Base-by-base conservation (phyloP, 2,888 invertebrate genomes). In the Lydus trimaculatus region DNA sequence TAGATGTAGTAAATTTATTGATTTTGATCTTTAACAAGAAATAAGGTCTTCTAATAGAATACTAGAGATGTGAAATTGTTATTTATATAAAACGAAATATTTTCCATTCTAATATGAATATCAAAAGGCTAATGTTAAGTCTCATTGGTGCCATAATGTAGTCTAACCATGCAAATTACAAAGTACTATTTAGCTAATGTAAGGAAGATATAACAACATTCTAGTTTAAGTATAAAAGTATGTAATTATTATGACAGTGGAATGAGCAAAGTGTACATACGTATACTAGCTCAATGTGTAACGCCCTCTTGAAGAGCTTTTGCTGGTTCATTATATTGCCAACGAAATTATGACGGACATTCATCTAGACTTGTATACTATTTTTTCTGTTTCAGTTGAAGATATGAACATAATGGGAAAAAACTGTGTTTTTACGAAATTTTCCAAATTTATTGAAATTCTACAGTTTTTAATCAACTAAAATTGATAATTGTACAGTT, bases 241-340 rank as follows among this genome's bases (percentile, higher is more conserved):
- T 64, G 67, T 69, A 69, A 71, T 71, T 72, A 72, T 72, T 70
- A 70, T 65, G 66, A 69, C 66, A 67, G 72, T 63, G 61, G 58
- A 65, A 67, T 64, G 67, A 67, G 65, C 65, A 67, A 63, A 70
- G 52, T 61, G 70, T 65, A 43, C 65, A 61, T 63, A 43, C 65
- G 58, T 63, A 65, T 65, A 31, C 28, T 28, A 65, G 64, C 60
- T 65, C 39, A 36, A 64, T 63, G 67, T 64, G 70, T 67, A 64
- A 70, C 70, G 65, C 70, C 70, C 70, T 48, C 64, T 67, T 67
- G 61, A 65, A 70, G 70, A 67, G 70, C 70, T 70, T 70, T 70
- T 70, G 70, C 70, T 62, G 59, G 70, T 70, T 66, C 67, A 67
- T 70, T 70, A 70, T 39, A 39, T 62, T 15, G 67, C 70, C 65